Evolutionary conservation across 1,140 invertebrate genomes (phyloP), one percentile per base, ranked within the genome.

Genomic region (Drosophila fuyamai): DNA sequence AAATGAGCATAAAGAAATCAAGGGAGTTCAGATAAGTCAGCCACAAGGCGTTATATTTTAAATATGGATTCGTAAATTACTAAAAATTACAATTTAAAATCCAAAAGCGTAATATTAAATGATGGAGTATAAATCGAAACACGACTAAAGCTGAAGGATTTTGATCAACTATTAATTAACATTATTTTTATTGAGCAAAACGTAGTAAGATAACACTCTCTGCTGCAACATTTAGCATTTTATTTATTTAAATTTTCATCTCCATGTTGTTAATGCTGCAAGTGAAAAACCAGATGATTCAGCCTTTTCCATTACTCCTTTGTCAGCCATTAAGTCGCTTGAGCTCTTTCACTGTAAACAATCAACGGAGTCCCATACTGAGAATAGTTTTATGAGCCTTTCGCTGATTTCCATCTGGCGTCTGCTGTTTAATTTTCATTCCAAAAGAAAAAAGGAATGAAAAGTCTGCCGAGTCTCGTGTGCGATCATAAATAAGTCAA

Each of bases 401-500:
- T 72, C 66, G 66, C 66, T 41, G 68, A 71, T 72, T 72, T 72
- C 53, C 67, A 72, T 71, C 67, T 70, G 67, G 66, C 68, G 68
- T 72, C 53, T 72, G 68, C 65, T 47, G 38, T 29, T 65, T 44
- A 53, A 53, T 65, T 68, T 65, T 43, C 23, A 18, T 38, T 40
- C 29, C 7, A 16, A 51, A 51, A 43, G 13, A 61, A 61, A 38
- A 14, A 16, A 55, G n/a, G 16, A 61, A 57, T 14, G 14, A 60
- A 35, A 63, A 43, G n/a, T 18, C 23, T 14, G 9, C n/a, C 18
- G 23, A 53, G 65, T 53, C 61, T 56, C 61, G 75, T 40, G 56
- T 81, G 73, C 59, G 40, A 70, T 68, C 83, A 88, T 88, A 86
- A 86, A 86, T 86, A 86, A 88, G 82, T 88, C 82, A 79, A 76